phyloP scores from a whole-genome alignment of 1,140 invertebrate species.

The Drosophila gunungcola region DNA sequence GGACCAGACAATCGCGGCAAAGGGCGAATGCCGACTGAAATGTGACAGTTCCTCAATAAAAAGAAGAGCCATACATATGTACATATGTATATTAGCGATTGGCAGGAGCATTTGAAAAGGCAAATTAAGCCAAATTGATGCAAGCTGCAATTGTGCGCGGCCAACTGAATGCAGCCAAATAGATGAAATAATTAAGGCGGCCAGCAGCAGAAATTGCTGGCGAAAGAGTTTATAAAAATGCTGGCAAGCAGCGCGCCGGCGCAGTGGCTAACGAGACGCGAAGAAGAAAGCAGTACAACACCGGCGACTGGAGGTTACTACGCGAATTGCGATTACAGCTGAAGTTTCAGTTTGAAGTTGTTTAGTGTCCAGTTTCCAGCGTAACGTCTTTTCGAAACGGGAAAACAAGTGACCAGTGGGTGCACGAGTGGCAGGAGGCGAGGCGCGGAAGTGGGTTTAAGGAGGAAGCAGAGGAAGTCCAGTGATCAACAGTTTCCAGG shows the following conservation, averaged over 20 bases:
- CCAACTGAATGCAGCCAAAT: conserved; percentile 70
- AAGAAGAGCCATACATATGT: neutral
- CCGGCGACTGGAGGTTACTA: conserved; percentile 18
- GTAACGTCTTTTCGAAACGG: conserved; percentile 67
- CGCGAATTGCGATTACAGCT: conserved; percentile 15
- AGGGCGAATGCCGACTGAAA: conserved; percentile 26
- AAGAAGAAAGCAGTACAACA: conserved; percentile 49
- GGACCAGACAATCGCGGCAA: neutral
- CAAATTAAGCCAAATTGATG: conserved; percentile 62
- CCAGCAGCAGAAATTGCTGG: conserved; percentile 36
- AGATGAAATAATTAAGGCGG: conserved; percentile 77
- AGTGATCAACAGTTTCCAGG: neutral
- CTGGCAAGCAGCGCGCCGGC: conserved; percentile 72
- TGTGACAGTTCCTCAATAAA: conserved; percentile 33
- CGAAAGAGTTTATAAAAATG: conserved; percentile 79
- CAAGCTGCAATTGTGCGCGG: conserved; percentile 45
- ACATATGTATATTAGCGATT: neutral
- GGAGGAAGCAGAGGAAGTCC: conserved; percentile 43
- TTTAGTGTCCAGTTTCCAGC: conserved; percentile 43
- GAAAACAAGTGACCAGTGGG: conserved; percentile 42
- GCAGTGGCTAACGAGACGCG: conserved; percentile 68
- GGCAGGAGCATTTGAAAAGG: conserved; percentile 13
- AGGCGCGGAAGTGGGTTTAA: conserved; percentile 29
- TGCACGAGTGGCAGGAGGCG: conserved; percentile 11
- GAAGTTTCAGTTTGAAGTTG: conserved; percentile 1